Conservation (phyloP, 2,113 vertebrate species). For the Epinephelus cyanopodus region DNA sequence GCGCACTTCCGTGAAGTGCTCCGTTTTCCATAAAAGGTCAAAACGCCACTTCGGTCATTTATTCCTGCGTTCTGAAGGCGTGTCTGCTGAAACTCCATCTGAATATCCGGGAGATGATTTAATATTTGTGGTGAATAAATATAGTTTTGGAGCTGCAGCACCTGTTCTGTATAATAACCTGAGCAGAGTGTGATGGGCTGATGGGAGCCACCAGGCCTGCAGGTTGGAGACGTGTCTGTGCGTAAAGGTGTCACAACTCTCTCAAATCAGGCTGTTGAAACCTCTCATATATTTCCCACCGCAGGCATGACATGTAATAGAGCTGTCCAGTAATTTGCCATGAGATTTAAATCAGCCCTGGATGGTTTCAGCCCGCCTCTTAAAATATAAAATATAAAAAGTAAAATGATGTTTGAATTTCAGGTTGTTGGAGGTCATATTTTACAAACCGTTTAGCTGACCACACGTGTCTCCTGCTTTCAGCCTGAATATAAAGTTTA, state of each 20-base stretch:
- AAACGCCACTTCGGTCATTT: slow-evolving; percentile 8
- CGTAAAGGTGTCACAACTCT: background rate
- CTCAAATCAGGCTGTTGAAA: background rate
- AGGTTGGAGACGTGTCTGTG: background rate
- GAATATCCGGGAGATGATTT: slow-evolving; percentile 10
- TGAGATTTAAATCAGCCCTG: background rate
- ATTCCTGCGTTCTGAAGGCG: slow-evolving; percentile 1
- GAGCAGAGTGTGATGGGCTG: too few species aligned
- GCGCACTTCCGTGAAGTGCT: slow-evolving; percentile 44
- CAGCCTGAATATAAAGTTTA: background rate
- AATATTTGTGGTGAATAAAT: slow-evolving; percentile 48
- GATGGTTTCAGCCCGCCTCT: background rate
- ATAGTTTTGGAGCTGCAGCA: slow-evolving; percentile 9
- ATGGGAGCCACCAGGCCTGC: background rate
- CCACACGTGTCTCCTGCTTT: background rate
- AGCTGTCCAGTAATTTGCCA: background rate
- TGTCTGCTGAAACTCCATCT: slow-evolving; percentile 14
- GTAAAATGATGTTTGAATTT: background rate
- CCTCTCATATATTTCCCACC: background rate
- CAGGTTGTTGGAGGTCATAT: background rate
- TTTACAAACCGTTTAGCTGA: background rate
- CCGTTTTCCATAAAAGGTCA: slow-evolving; percentile 54
- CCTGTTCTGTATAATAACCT: slow-evolving; percentile 19
- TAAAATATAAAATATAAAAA: background rate
- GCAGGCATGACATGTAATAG: background rate